A percentile compares a stretch with the other conserved stretches of the same genome.
phyloP scores from a whole-genome alignment of 1,140 invertebrate species.

The Ips nitidus region DNA sequence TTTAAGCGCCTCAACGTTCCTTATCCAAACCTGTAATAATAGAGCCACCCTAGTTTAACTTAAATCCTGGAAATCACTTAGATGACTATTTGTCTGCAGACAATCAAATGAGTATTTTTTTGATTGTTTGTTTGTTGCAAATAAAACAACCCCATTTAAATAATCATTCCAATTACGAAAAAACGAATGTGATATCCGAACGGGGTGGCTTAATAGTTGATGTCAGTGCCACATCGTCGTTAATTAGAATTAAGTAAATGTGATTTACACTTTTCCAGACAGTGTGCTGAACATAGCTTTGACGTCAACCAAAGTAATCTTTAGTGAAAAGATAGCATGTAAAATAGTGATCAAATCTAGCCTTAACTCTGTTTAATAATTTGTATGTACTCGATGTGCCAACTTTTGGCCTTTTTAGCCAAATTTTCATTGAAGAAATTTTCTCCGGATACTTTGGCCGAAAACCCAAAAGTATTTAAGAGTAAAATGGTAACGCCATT shows the following conservation, averaged over 20 bases:
- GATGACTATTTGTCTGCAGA: slow-evolving; percentile 7
- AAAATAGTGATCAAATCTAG: slow-evolving; percentile 33
- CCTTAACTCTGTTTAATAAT: slow-evolving; percentile 28
- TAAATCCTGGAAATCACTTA: not conserved
- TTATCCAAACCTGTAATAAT: slow-evolving; percentile 4
- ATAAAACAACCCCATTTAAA: not conserved
- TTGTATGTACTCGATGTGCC: slow-evolving; percentile 28
- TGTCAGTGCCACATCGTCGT: slow-evolving; percentile 10
- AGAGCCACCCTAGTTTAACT: slow-evolving; percentile 11
- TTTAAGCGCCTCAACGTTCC: slow-evolving; percentile 24
- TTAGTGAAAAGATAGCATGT: slow-evolving; percentile 23
- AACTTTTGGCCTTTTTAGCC: slow-evolving; percentile 20
- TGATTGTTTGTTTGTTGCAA: not conserved
- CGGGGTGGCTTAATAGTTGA: slow-evolving; percentile 10
- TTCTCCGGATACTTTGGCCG: slow-evolving; percentile 5
- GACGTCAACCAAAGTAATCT: slow-evolving; percentile 13
- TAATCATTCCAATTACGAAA: not conserved
- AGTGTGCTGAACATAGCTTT: slow-evolving; percentile 24
- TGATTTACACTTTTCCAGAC: slow-evolving; percentile 9
- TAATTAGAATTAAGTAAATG: slow-evolving; percentile 28
- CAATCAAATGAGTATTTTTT: slow-evolving; percentile 2
- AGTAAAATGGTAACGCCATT: slow-evolving; percentile 47
- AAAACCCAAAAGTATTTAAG: slow-evolving; percentile 23
- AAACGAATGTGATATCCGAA: slow-evolving; percentile 11
- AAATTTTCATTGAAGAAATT: not conserved